Base-by-base conservation (phyloP, 2,797 vertebrate genomes). In the Bryconaethiops microstoma region DNA sequence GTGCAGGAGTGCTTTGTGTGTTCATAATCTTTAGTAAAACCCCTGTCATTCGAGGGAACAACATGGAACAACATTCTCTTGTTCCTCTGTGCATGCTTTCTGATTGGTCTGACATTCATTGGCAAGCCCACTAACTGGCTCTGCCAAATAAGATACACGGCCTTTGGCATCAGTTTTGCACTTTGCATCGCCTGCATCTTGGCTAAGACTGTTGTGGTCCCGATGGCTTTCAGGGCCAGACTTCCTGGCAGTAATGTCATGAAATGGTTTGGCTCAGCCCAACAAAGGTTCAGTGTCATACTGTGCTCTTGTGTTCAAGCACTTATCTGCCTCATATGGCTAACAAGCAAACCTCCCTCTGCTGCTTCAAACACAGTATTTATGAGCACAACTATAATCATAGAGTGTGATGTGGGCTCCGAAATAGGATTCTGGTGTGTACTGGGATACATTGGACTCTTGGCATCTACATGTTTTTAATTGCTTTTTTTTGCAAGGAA, bases 131-230 rank as follows among this genome's bases (percentile, higher is more conserved):
- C 92, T 16, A 77, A 90, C 81, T 91, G 90, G 90, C 88, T 92
- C 16, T 95, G 94, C 77, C 84, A 79, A 12, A 78, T 92, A 78
- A 90, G 92, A 42, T 92, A 93, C 71, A 89, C 92, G 42, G 90
- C 90, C 5, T 94, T 94, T 71, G 92, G 92, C 39, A 87, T 94
- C 76, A 93, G 91, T 83, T 94, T 94, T 86, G 90, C 91, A 1
- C 89, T 94, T 2, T 94, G 93, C 69, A 92, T 94, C 69, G 93
- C 93, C 65, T 94, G 94, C 78, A 90, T 94, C 17, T 86, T 95
- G 76, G 91, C 91, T 45, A 94, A 94, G 85, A 94, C 93, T 54
- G 76, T 87, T 1, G 92, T 94, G 40, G 92, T 94, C 7, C 86
- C 94, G 10, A 90, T 93, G 85, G 93, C 91, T 0, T 94, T 93